Base-by-base conservation (phyloP, 2,113 vertebrate genomes). In the Acanthochromis polyacanthus region DNA sequence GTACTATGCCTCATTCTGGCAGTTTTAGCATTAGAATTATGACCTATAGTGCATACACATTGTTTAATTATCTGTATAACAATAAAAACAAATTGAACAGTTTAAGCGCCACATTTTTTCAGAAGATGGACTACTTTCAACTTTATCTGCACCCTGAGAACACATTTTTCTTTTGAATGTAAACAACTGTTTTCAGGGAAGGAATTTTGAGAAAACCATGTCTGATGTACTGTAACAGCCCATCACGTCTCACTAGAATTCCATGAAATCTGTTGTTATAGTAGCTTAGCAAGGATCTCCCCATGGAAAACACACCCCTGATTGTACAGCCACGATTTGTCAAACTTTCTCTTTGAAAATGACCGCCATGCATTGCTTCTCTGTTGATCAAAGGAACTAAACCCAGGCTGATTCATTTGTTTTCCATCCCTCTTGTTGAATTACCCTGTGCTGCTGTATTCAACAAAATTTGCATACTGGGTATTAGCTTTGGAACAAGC, bases 401-500 rank as follows among this genome's bases (percentile, higher is more conserved):
- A 84, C 58, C 57, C 75, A 74, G 75, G 71, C 55, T 45, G 64
- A 80, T 86, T 84, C 62, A 75, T 65, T 84, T 72, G 82, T 87
- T 89, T 78, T 75, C 66, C 43, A 52, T 75, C 79, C 75, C 67
- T 84, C 75, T 78, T 89, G 78, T 87, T 89, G 75, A 91, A 82
- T 88, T 71, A 85, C 32, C 45, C 50, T 23, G 72, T 25, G 2
- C 72, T 58, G 72, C 75, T 83, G 81, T 55, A 70, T 82, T 83
- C 64, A 36, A 23, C 79, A 72, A n/a, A 78, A 92, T 92, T 91
- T 88, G 87, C 92, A 92, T 92, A 77, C 57, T 40, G 77, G 28
- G 75, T 91, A 88, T 93, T 90, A 84, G 87, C 84, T 91, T 87
- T 89, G 88, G 89, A 90, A 80, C 76, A 66, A 83, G 80, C 82